Conservation (phyloP, 2,888 invertebrate genomes). For the Caenorhabditis sulstoni region DNA sequence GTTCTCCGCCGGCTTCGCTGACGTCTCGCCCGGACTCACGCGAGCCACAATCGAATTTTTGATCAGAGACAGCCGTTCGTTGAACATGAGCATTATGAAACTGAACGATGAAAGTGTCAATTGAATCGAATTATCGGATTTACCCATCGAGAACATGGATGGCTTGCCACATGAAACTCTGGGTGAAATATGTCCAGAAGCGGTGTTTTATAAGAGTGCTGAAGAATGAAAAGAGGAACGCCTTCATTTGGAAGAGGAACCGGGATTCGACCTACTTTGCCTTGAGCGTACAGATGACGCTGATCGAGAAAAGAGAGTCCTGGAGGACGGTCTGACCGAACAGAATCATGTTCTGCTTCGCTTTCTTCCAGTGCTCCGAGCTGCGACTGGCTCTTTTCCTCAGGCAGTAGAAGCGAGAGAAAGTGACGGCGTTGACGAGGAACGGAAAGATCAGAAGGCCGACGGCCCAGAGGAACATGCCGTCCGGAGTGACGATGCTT, state of each 20-base stretch:
- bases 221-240: not conserved
- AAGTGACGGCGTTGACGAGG: slow-evolving; percentile 20
- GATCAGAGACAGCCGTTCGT: slow-evolving; percentile 1
- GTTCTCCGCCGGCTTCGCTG: not conserved
- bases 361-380: slow-evolving; percentile 29
- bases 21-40: slow-evolving; percentile 4
- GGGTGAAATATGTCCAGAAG: slow-evolving; percentile 9
- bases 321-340: slow-evolving; percentile 31
- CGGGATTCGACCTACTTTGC: slow-evolving; percentile 15
- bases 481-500: slow-evolving; percentile 2
- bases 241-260: not conserved
- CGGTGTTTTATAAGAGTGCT: slow-evolving; percentile 17
- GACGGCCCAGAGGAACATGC: slow-evolving; percentile 14
- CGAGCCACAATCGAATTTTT: not conserved
- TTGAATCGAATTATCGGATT: not conserved
- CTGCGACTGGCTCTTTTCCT: slow-evolving; percentile 10
- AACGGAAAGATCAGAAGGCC: slow-evolving; percentile 20
- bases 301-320: slow-evolving; percentile 36
- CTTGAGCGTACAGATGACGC: slow-evolving; percentile 19
- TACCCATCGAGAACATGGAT: slow-evolving; percentile 38
- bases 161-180: slow-evolving; percentile 7
- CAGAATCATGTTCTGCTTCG: slow-evolving; percentile 23
- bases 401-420: slow-evolving; percentile 10
- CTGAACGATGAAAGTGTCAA: slow-evolving; percentile 4
- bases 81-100: slow-evolving; percentile 27